These are phyloP conservation scores for Oryctes rhinoceros DNA, from an alignment of 1,140 invertebrate genomes.

Conservation along the genomic window DNA sequence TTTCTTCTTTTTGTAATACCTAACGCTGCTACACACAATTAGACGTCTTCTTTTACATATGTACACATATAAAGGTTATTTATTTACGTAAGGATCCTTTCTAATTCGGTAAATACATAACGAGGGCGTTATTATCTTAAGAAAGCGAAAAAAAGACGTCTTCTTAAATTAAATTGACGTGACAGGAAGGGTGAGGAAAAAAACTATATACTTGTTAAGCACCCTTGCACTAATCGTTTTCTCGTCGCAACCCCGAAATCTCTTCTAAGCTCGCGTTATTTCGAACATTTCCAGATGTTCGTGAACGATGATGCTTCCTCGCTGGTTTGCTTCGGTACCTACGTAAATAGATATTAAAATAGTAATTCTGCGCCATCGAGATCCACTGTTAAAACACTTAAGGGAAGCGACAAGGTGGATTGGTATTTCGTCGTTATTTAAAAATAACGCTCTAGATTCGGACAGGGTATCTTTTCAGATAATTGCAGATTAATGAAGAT, in stretches of 20 bases:
- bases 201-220: constrained; percentile 33
- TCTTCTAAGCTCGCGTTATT: constrained; percentile 25
- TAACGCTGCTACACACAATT: no score
- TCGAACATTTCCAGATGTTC: constrained; percentile 32
- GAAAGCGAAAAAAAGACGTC: background rate
- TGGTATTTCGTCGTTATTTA: no score
- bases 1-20: background rate
- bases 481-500: no score
- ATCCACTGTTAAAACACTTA: no score
- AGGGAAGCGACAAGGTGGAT: no score
- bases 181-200: background rate
- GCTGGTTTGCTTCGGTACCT: background rate
- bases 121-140: background rate
- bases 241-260: constrained; percentile 18
- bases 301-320: constrained; percentile 23
- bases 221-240: constrained; percentile 32
- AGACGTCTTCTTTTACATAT: background rate
- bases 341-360: background rate
- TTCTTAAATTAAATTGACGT: background rate
- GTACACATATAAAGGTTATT: background rate
- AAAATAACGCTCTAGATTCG: no score
- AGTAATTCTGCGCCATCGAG: background rate
- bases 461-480: no score
- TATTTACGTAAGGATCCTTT: background rate
- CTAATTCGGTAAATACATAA: constrained; percentile 30